Evolutionary conservation across 2,888 invertebrate genomes (phyloP), one percentile per base, ranked within the genome.

Genomic region (Minunthozetes semirufus): DNA sequence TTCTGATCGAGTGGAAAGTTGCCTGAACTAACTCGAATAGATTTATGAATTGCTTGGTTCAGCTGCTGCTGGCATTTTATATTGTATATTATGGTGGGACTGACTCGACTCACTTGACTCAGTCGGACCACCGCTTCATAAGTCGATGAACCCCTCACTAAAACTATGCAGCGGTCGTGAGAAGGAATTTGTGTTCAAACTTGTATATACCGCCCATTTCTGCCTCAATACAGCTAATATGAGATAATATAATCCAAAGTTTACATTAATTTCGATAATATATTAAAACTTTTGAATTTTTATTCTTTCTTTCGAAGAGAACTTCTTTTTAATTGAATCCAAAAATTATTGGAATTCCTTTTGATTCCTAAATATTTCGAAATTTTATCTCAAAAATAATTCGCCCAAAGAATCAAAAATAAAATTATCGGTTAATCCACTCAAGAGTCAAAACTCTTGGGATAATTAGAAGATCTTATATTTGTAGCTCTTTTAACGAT

Each of bases 141-240:
- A 68, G 68, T 68, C 68, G 68, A 68, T 68, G 68, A 68, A 68
- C 68, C 68, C 68, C 46, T 46, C 6, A 42, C 42, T 38, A 46
- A 42, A 68, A 13, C 42, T 33, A 68, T 68, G 68, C 68, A 42
- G 68, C 68, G 68, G 68, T 68, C 68, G 68, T 68, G 68, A 68
- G 68, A 68, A 68, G 68, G 68, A 68, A 68, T 68, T 68, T 68
- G 42, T 68, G 42, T 68, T 46, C 11, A 63, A 68, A 46, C 68
- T 68, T 42, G 42, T 68, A 38, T 68, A 42, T 68, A 68, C 42
- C 68, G 46, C 46, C 68, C 68, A 19, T 46, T 68, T 46, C 46
- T 68, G 42, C 68, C 46, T 68, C 15, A 68, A 68, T 42, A 68
- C 68, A 25, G 42, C 68, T 68, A 17, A 22, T n/a, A 56, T 56